A percentile compares a stretch with the other conserved stretches of the same genome.
phyloP scores from a whole-genome alignment of 1,140 invertebrate genomes.

The Diachasma alloeum region DNA sequence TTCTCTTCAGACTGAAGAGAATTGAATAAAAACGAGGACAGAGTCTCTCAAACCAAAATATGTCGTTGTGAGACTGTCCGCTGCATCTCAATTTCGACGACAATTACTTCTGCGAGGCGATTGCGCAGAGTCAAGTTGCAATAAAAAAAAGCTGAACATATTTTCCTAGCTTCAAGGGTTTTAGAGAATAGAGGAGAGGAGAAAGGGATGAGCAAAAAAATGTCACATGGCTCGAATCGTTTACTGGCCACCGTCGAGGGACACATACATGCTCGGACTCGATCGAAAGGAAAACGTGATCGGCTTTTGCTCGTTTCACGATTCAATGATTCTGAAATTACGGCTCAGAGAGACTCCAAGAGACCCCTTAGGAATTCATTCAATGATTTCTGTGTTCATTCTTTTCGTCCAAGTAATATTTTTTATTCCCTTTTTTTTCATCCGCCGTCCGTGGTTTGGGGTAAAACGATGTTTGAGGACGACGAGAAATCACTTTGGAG shows the following conservation, averaged over 20 bases:
- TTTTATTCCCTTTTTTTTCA: background rate
- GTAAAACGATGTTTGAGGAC: background rate
- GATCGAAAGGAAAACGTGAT: slow-evolving; percentile 16
- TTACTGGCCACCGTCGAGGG: slow-evolving; percentile 5
- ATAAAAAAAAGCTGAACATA: too few species aligned
- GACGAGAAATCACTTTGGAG: slow-evolving; percentile 19
- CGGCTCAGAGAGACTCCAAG: slow-evolving; percentile 1
- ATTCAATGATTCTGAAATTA: slow-evolving; percentile 25
- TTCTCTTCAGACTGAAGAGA: background rate
- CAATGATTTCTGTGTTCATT: background rate
- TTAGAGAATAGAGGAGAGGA: background rate
- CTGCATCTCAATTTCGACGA: too few species aligned
- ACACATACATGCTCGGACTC: slow-evolving; percentile 1
- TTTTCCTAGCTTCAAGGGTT: background rate
- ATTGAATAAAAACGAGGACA: background rate
- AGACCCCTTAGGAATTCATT: slow-evolving; percentile 17
- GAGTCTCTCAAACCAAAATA: background rate
- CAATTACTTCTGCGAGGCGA: too few species aligned
- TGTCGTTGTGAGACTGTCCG: background rate
- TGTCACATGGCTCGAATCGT: slow-evolving; percentile 3
- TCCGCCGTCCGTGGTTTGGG: background rate
- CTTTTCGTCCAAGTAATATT: background rate
- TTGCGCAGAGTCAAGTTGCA: too few species aligned
- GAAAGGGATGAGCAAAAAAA: background rate
- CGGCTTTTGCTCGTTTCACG: slow-evolving; percentile 27